Conservation (phyloP, 2,113 vertebrate genomes). For the Labrus mixtus region DNA sequence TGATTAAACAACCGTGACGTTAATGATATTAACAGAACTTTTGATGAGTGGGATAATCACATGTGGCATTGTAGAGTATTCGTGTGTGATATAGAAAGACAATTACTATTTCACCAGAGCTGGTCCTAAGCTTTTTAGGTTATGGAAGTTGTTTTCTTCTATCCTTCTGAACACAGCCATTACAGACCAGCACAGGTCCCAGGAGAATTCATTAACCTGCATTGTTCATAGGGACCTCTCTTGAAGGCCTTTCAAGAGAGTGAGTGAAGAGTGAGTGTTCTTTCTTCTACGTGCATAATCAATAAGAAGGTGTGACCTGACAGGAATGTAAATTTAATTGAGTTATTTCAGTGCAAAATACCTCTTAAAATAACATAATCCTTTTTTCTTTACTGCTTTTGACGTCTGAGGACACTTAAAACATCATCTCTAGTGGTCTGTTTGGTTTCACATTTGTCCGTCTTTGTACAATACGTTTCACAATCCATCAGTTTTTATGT, state of each 20-base stretch:
- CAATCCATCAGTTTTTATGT: not conserved
- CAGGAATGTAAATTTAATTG: conserved; percentile 38
- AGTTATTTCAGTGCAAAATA: not conserved
- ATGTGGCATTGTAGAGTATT: not conserved
- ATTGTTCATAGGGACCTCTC: conserved; percentile 44
- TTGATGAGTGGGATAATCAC: conserved; percentile 1
- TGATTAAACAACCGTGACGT: no score
- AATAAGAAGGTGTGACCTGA: conserved; percentile 56
- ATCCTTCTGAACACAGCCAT: conserved; percentile 34
- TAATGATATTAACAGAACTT: not conserved
- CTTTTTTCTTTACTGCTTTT: not conserved
- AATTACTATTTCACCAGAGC: not conserved
- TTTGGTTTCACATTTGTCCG: not conserved
- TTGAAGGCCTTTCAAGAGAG: conserved; percentile 44
- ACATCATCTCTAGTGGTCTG: not conserved
- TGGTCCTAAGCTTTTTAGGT: not conserved
- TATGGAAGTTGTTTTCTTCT: not conserved
- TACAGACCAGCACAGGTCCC: conserved; percentile 24
- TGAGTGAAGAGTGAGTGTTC: no score
- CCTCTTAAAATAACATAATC: not conserved
- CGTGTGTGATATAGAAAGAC: not conserved
- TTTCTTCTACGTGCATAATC: conserved; percentile 35
- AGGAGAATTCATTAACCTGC: conserved; percentile 61
- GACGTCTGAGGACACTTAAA: not conserved
- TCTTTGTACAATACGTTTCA: not conserved